Base-by-base conservation (phyloP, 2,888 invertebrate species). In the Eilema griseolum region DNA sequence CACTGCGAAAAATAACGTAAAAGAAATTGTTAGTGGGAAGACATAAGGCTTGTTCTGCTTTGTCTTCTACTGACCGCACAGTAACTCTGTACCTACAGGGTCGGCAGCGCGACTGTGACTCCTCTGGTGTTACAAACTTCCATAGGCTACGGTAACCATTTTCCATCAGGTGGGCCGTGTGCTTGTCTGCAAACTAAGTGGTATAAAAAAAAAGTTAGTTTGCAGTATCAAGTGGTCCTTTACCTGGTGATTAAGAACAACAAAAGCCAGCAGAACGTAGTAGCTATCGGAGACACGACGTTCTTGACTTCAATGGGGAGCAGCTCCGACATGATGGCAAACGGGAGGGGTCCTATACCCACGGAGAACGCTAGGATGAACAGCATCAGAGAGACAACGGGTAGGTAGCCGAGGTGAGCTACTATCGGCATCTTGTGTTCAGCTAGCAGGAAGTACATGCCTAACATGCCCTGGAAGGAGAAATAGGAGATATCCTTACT, bases 271-370 rank as follows among this genome's bases (percentile, higher is more conserved):
- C 97, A 98, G 68, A 97, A 95, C 20, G 97, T 97, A 0, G 98
- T 97, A 0, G 97, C 97, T 2, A 98, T 95, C 0, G 98, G 97
- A 0, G 97, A 96, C 0, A 97, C 98, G n/a, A 96, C 93, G 0
- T 97, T 96, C 90, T 98, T 98, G 1, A 98, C 97, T 80, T 97
- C 97, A 0, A 97, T 93, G 31, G 98, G 97, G 89, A 98, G 97
- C 89, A 98, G 96, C 89, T 98, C 98, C 0, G 97, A 97, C 96
- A 98, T 96, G 41, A 98, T 96, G 0, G 98, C 97, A 98, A 98
- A 98, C 0, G 98, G 97, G 26, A 98, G 88, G 0, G 98, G 97
- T 1, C 98, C 98, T 72, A 97, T 96, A 0, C 96, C 98, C 84
- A 97, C 94, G 90, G 97, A 97, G 92, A 98, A 98, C 0, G 97